Conservation (phyloP, 2,113 vertebrate genomes). For the Regulus satrapa region DNA sequence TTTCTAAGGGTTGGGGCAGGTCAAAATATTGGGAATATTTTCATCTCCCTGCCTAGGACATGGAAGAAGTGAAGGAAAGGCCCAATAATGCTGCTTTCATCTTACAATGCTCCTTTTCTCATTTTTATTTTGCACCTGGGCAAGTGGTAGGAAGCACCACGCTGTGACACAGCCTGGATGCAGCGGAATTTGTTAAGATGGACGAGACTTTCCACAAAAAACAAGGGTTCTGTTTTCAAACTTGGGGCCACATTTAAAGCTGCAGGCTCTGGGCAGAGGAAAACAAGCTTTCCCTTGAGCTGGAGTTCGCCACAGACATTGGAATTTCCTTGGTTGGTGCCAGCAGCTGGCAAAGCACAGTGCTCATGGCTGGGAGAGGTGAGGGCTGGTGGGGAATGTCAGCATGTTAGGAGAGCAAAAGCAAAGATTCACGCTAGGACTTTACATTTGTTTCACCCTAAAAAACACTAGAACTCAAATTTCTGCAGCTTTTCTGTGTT, state of each 20-base stretch:
- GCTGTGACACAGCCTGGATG: not conserved
- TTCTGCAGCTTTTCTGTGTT: not conserved
- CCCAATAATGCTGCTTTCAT: rapidly evolving
- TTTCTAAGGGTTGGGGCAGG: not conserved
- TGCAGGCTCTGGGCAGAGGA: not conserved
- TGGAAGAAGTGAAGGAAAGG: not conserved
- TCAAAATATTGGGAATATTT: not conserved
- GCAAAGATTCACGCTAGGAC: not conserved
- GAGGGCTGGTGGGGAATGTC: not conserved
- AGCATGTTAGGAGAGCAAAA: not conserved
- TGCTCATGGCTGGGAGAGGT: not conserved
- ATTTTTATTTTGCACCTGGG: not conserved
- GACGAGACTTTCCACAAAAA: not conserved
- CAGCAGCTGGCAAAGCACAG: not conserved
- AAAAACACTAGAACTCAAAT: not conserved
- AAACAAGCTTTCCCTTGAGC: not conserved
- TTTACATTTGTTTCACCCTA: not conserved
- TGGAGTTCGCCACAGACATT: not conserved
- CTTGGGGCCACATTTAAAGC: not conserved
- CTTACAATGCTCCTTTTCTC: not conserved
- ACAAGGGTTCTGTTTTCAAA: not conserved
- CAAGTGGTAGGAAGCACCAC: not conserved
- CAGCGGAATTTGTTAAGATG: not conserved
- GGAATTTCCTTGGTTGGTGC: not conserved
- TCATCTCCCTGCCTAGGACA: not conserved